Percentiles rank a stretch among this genome's conserved stretches.
Evolutionary conservation across 2,797 vertebrate species (phyloP).

Genomic region (Gadopsis bispinosus): DNA sequence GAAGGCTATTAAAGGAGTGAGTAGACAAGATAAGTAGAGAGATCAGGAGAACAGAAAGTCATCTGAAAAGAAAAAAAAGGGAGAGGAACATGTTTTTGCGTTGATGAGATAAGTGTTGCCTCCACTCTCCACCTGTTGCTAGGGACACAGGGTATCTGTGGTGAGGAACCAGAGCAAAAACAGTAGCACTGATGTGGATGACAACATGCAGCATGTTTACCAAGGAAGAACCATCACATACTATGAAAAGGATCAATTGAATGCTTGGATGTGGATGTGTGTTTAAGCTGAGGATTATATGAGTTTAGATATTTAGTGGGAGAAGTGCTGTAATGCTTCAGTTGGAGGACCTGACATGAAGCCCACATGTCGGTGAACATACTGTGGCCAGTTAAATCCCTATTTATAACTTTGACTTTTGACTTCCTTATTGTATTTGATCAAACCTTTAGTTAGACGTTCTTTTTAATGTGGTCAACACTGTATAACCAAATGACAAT

Average conservation of each 20-base stretch:
- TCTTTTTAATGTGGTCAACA: neutral
- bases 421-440: neutral
- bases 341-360: conserved; percentile 1
- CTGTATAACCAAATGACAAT: neutral
- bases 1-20: conserved; percentile 37
- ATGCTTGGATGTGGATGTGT: conserved; percentile 25
- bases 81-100: conserved; percentile 26
- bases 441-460: neutral
- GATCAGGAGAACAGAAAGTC: conserved; percentile 13
- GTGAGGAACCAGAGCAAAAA: conserved; percentile 32
- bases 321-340: neutral
- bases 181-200: conserved; percentile 23
- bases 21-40: conserved; percentile 24
- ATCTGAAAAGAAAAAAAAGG: neutral
- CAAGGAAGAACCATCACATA: conserved; percentile 1
- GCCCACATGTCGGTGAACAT: conserved; percentile 4
- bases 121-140: conserved; percentile 63
- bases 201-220: conserved; percentile 23
- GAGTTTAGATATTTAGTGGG: neutral
- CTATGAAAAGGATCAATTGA: conserved; percentile 8
- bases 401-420: too few relatives aligned
- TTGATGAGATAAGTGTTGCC: conserved; percentile 38
- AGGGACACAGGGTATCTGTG: conserved; percentile 31
- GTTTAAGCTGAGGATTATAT: conserved; percentile 36
- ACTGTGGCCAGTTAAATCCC: neutral